Conservation (phyloP, 2,888 invertebrate species). For the Teinopalpus imperialis region DNA sequence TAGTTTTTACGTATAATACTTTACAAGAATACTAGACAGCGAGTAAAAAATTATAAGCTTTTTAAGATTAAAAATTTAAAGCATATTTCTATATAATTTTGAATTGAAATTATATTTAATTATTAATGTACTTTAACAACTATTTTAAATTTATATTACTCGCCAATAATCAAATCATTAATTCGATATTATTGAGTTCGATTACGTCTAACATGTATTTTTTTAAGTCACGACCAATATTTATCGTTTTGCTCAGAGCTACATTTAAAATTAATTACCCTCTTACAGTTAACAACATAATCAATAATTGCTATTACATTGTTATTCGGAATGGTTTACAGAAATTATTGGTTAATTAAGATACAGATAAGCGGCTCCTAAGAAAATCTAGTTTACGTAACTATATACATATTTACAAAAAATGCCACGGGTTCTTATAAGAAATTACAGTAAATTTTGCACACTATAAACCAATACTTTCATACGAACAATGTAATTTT, state of each 20-base stretch:
- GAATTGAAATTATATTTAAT: slow-evolving; percentile 36
- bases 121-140: slow-evolving; percentile 11
- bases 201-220: slow-evolving; percentile 12
- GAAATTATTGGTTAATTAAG: slow-evolving; percentile 32
- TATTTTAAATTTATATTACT: slow-evolving; percentile 15
- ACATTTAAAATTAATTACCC: slow-evolving; percentile 24
- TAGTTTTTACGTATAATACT: slow-evolving; percentile 68
- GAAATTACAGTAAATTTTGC: slow-evolving; percentile 6
- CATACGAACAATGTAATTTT: too few relatives aligned
- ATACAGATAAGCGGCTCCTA: slow-evolving; percentile 55
- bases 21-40: slow-evolving; percentile 67
- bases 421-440: slow-evolving; percentile 27
- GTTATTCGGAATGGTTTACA: slow-evolving; percentile 24
- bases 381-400: slow-evolving; percentile 61
- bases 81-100: slow-evolving; percentile 41
- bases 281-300: slow-evolving; percentile 22
- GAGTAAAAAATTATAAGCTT: slow-evolving; percentile 53
- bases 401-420: slow-evolving; percentile 63
- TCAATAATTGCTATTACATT: slow-evolving; percentile 12
- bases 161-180: slow-evolving; percentile 21
- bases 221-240: slow-evolving; percentile 14
- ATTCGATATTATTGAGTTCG: slow-evolving; percentile 19
- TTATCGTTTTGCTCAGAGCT: slow-evolving; percentile 22
- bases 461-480: too few relatives aligned
- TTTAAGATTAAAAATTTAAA: slow-evolving; percentile 44